phyloP scores from a whole-genome alignment of 2,113 vertebrate genomes.

The Plotosus lineatus region DNA sequence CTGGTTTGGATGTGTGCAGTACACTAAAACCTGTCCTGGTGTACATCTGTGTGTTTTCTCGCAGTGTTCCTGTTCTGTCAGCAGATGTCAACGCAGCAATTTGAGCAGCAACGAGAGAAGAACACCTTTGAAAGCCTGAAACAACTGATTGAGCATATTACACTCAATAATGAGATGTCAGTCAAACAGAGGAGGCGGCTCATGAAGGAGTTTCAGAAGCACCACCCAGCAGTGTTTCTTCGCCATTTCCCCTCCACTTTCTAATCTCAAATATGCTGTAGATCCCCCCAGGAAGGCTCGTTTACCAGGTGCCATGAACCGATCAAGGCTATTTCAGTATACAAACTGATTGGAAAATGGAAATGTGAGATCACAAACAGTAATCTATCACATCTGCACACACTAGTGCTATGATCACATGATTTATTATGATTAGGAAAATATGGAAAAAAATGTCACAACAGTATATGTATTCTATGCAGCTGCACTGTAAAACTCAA shows the following conservation, averaged over 20 bases:
- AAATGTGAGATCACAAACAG: neutral
- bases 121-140: slow-evolving; percentile 70
- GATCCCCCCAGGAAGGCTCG: neutral
- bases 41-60: neutral
- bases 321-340: neutral
- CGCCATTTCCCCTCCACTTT: slow-evolving; percentile 67
- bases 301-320: neutral
- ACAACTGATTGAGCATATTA: slow-evolving; percentile 69
- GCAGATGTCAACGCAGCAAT: slow-evolving; percentile 73
- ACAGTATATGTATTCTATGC: neutral
- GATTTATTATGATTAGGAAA: neutral
- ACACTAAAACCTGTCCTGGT: neutral
- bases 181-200: slow-evolving; percentile 75
- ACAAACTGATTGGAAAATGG: too few species aligned
- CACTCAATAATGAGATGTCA: slow-evolving; percentile 61
- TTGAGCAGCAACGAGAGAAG: slow-evolving; percentile 73
- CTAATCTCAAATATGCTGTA: slow-evolving; percentile 59
- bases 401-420: neutral
- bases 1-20: neutral
- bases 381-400: neutral
- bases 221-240: slow-evolving; percentile 75
- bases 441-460: neutral
- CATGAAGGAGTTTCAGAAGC: slow-evolving; percentile 79
- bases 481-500: neutral
- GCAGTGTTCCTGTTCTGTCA: slow-evolving; percentile 83